A percentile compares a stretch with the other conserved stretches of the same genome.
phyloP scores from a whole-genome alignment of 2,797 vertebrate genomes.

The Ctenochaetus hawaiiensis region DNA sequence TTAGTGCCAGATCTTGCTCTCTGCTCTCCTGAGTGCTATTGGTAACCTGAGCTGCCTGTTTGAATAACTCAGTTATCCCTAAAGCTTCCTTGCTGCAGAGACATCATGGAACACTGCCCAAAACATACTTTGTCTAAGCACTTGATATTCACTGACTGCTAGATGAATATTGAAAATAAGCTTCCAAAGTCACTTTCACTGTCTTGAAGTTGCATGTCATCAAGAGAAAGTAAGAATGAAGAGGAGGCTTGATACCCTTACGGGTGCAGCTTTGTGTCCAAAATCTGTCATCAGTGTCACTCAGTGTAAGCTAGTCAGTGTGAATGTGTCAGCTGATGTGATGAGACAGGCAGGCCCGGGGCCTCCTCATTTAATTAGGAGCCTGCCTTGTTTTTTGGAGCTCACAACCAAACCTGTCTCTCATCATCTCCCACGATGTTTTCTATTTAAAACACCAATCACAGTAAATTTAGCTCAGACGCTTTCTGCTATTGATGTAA shows the following conservation, averaged over 20 bases:
- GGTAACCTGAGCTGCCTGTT: slow-evolving; percentile 82
- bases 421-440: slow-evolving; percentile 24
- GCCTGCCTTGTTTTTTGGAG: slow-evolving; percentile 49
- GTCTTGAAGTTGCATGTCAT: slow-evolving; percentile 41
- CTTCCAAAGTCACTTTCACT: slow-evolving; percentile 60
- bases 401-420: slow-evolving; percentile 44
- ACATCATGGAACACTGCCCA: slow-evolving; percentile 64
- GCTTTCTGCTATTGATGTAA: slow-evolving; percentile 20
- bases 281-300: slow-evolving; percentile 63
- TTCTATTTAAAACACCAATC: slow-evolving; percentile 42
- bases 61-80: slow-evolving; percentile 79
- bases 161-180: slow-evolving; percentile 53
- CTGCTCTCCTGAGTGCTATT: slow-evolving; percentile 80
- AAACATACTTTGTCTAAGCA: slow-evolving; percentile 62
- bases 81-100: slow-evolving; percentile 68
- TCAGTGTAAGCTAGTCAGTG: slow-evolving; percentile 38
- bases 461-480: slow-evolving; percentile 31
- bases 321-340: slow-evolving; percentile 62
- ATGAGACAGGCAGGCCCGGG: slow-evolving; percentile 51
- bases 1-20: slow-evolving; percentile 75
- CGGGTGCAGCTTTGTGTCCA: slow-evolving; percentile 44
- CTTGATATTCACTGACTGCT: slow-evolving; percentile 42
- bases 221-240: slow-evolving; percentile 35
- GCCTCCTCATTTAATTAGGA: slow-evolving; percentile 71
- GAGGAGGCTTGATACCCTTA: slow-evolving; percentile 39